phyloP scores from a whole-genome alignment of 2,113 vertebrate genomes.

The Ameiurus melas region DNA sequence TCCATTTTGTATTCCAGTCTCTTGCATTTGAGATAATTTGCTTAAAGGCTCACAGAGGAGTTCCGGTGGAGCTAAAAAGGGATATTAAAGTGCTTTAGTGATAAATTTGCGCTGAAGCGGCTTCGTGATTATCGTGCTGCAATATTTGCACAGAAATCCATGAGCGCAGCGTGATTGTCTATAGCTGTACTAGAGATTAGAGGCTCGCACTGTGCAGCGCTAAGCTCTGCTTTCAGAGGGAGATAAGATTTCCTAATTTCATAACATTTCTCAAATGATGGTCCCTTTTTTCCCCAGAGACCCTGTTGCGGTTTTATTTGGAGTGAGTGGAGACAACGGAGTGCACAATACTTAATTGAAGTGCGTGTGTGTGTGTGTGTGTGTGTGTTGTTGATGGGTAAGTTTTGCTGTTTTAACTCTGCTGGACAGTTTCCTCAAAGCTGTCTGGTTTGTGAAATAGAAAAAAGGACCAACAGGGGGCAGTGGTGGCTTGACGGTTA shows the following conservation, averaged over 20 bases:
- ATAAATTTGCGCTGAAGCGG: constrained; percentile 65
- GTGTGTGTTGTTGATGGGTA: not conserved
- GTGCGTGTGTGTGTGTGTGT: not conserved
- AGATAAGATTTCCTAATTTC: constrained; percentile 67
- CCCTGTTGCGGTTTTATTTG: constrained; percentile 43
- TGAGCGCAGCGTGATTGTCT: constrained; percentile 58
- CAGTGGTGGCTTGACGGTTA: too few species aligned
- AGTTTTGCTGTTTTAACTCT: not conserved
- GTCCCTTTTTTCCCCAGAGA: constrained; percentile 41
- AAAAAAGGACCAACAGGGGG: not conserved
- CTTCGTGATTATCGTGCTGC: constrained; percentile 63
- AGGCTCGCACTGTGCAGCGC: constrained; percentile 56
- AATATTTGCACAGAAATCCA: constrained; percentile 54
- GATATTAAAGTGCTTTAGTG: constrained; percentile 72
- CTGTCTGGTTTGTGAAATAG: not conserved
- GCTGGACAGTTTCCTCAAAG: not conserved
- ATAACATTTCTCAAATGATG: constrained; percentile 55
- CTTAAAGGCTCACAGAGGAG: constrained; percentile 63
- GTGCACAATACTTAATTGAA: not conserved
- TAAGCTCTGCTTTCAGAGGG: constrained; percentile 55
- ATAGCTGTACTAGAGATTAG: constrained; percentile 63
- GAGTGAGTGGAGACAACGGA: not conserved
- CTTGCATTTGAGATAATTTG: constrained; percentile 73
- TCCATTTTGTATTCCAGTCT: constrained; percentile 63
- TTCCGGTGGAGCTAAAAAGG: constrained; percentile 65